Base-by-base conservation (phyloP, 2,797 vertebrate species). In the Aulostomus chinensis region DNA sequence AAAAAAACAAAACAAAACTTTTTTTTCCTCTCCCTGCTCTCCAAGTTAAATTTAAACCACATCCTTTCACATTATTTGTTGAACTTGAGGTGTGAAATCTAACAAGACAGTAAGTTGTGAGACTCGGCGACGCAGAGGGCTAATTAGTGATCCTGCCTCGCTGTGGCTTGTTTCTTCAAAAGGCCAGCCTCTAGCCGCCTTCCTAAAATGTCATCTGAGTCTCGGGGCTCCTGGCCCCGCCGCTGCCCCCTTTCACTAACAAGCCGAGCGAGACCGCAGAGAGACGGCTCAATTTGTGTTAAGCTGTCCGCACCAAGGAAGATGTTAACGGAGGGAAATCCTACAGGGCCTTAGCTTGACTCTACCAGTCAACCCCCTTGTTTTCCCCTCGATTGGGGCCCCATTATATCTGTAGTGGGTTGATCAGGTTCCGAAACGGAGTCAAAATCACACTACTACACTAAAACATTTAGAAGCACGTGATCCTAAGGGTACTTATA, bases 181-280 rank as follows among this genome's bases (percentile, higher is more conserved):
- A 84, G 86, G 84, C 78, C 86, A 89, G 63, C 58, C 75, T 72
- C 68, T 43, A 50, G 78, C 73, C 50, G 55, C 70, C 70, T 88
- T 61, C 78, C 68, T 72, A 43, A 87, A 91, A 90, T 89, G 87
- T 90, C 90, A 90, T 48, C 53, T 3, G 38, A 83, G 72, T 88
- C 85, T 86, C 81, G 12, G 29, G 69, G 80, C 77, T 83, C 69
- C 67, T 63, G 64, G 68, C 74, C 76, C 65, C 62, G 21, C 55
- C 18, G 33, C 66, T 54, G 66, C 46, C 48, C 71, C 53, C 48
- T 59, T 62, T 39, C 54, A 14, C 74, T 86, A 89, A 90, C 85
- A 80, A 90, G 86, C 83, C 43, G 48, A 72, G 68, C 28, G 58
- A 77, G 74, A 69, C 76, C 42, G 21, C 38, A 7, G 53, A 57